phyloP scores from a whole-genome alignment of 92 coral and sea anemone species.

The Bergia sp. region DNA sequence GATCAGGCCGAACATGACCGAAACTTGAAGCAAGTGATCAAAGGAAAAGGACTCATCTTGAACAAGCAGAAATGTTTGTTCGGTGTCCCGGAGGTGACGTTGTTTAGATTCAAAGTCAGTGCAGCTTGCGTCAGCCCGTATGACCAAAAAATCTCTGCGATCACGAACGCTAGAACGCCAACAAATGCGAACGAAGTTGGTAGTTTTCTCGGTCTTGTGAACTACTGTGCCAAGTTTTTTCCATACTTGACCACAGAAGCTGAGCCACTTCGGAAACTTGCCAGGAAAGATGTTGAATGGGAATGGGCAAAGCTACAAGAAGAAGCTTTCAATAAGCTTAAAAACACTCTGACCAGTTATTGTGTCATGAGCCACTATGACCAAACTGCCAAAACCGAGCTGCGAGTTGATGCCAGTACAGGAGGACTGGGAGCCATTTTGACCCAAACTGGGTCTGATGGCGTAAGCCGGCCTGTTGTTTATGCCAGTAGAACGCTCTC shows the following conservation, averaged over 20 bases:
- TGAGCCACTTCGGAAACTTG: constrained; percentile 33
- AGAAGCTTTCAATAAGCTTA: constrained; percentile 34
- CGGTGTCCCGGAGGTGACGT: constrained; percentile 32
- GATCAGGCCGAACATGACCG: neutral
- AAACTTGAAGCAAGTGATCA: neutral
- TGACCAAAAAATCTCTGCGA: constrained; percentile 5
- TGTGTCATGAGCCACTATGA: constrained; percentile 47
- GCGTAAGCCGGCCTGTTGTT: neutral
- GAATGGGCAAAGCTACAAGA: constrained; percentile 25
- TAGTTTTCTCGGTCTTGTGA: constrained; percentile 47
- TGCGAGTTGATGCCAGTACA: constrained; percentile 46
- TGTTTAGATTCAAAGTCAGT: constrained; percentile 47
- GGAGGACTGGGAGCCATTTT: neutral
- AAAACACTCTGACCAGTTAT: constrained; percentile 18
- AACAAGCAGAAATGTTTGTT: constrained; percentile 38
- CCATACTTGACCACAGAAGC: constrained; percentile 43
- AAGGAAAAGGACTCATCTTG: constrained; percentile 35
- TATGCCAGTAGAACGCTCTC: constrained; percentile 45
- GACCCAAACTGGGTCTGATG: constrained; percentile 12
- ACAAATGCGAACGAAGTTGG: constrained; percentile 22
- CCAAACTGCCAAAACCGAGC: constrained; percentile 18
- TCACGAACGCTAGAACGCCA: constrained; percentile 10
- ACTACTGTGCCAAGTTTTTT: constrained; percentile 42
- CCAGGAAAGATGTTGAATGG: constrained; percentile 16
- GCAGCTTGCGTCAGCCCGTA: constrained; percentile 44